Base-by-base conservation (phyloP, 1,140 invertebrate species). In the Drosophila watanabei region DNA sequence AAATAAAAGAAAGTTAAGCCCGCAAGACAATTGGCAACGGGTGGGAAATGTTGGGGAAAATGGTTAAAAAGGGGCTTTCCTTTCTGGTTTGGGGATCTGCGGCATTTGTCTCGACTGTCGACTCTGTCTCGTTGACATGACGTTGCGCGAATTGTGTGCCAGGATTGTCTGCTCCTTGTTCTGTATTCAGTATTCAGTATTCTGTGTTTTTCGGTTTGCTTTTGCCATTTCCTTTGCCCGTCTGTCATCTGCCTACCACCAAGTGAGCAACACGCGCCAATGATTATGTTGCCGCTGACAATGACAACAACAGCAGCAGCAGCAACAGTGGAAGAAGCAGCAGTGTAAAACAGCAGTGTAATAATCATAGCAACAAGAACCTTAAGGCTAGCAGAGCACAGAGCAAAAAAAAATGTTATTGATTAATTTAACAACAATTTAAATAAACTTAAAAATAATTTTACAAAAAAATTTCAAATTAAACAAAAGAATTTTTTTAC, bases 191-290 rank as follows among this genome's bases (percentile, higher is more conserved):
- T n/a, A n/a, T n/a, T n/a, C n/a, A 66, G 61, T 57, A 49, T 48
- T 45, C 73, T 61, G 64, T 62, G 57, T 57, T 66, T 52, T 69
- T 60, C 49, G 59, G 57, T 57, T 61, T 59, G 48, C 20, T 28
- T 16, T 16, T 37, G 18, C 18, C 45, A 9, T n/a, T 43, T 16
- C 11, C 28, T 18, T 14, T 9, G 28, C 28, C 16, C 54, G 54
- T 39, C 54, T 56, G 80, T 49, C 65, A 85, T 79, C 82, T 76
- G 81, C 81, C 86, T 79, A 75, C 73, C 79, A 75, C 73, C 79
- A 75, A 89, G 85, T 89, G 85, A 88, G 86, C 85, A 88, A 89
- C 85, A 88, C 85, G 86, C 85, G 85, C 85, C 85, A 77, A 89
- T 88, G 85, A 88, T 88, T 88, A 88, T 88, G 85, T 88, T 84